Base-by-base conservation (phyloP, 2,888 invertebrate species). In the Corythucha ciliata region DNA sequence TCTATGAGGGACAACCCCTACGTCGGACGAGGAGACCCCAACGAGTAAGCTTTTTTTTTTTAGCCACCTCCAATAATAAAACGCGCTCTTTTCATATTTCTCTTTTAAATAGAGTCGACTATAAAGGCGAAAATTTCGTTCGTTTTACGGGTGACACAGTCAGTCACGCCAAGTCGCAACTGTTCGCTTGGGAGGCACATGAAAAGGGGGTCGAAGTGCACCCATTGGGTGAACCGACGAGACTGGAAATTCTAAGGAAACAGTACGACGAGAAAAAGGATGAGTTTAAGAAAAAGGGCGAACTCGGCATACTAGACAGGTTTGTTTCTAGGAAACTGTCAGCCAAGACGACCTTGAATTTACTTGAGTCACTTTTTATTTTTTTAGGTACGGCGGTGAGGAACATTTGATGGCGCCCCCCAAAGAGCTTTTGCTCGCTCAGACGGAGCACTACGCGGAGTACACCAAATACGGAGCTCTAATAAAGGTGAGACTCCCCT, bases 1-100 rank as follows among this genome's bases (percentile, higher is more conserved):
- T 91, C 97, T 0, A 98, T 98, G 98, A 80, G 98, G 58, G 96
- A 96, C 61, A 91, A 94, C 72, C 94, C 94, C 0, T 83, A 90
- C 62, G 80, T 79, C 12, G 75, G 71, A 4, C n/a, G n/a, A n/a
- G 62, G 60, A 39, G 60, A 60, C 0, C 70, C 72, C 0, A 71
- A 74, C 55, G 83, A 85, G 78, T 79, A 66, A 74, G 76, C 69
- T 36, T 10, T 37, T 39, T 25, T 39, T n/a, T n/a, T 29, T 29
- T 29, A 12, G n/a, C 10, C n/a, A 12, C 29, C 29, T 10, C 10
- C 10, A 10, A 29, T 29, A n/a, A n/a, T n/a, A n/a, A n/a, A n/a
- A n/a, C 4, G 18, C 12, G n/a, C 4, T 21, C 26, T 40, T 45
- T 53, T 33, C 52, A 32, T 47, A 36, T 46, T 51, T 52, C 33